Conservation (phyloP, 2,797 vertebrate species). For the Leuciscus waleckii region DNA sequence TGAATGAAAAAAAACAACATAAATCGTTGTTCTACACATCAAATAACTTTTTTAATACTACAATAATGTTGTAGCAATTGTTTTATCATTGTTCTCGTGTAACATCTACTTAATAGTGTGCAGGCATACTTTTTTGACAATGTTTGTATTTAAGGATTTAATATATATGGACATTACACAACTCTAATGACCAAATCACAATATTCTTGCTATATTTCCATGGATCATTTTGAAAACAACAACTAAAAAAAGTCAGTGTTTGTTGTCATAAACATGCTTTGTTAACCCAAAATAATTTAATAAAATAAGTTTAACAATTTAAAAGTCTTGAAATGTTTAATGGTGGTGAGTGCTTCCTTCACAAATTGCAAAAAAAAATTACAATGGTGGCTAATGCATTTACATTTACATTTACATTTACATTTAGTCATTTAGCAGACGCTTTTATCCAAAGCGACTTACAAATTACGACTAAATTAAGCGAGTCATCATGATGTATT, state of each 20-base stretch:
- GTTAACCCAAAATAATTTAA: background rate
- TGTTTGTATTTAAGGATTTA: background rate
- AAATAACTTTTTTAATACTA: background rate
- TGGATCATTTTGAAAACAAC: too few species aligned
- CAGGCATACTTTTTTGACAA: conserved; percentile 13
- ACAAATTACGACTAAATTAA: too few species aligned
- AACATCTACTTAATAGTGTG: background rate
- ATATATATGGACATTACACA: background rate
- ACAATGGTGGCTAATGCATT: background rate
- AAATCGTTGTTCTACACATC: background rate
- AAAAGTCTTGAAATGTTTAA: background rate
- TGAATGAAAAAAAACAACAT: conserved; percentile 43
- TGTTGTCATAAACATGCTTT: background rate
- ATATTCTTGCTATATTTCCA: too few species aligned
- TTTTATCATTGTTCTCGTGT: background rate
- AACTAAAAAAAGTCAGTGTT: background rate
- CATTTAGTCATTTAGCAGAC: too few species aligned
- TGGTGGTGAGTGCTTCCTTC: background rate
- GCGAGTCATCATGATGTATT: too few species aligned
- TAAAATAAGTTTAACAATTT: background rate
- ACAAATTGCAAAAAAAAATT: background rate
- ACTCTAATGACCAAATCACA: too few species aligned
- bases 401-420: too few species aligned
- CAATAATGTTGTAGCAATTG: background rate
- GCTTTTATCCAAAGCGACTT: too few species aligned